Evolutionary conservation across 2,888 invertebrate genomes (phyloP).

Genomic region (Orchesella flavescens): DNA sequence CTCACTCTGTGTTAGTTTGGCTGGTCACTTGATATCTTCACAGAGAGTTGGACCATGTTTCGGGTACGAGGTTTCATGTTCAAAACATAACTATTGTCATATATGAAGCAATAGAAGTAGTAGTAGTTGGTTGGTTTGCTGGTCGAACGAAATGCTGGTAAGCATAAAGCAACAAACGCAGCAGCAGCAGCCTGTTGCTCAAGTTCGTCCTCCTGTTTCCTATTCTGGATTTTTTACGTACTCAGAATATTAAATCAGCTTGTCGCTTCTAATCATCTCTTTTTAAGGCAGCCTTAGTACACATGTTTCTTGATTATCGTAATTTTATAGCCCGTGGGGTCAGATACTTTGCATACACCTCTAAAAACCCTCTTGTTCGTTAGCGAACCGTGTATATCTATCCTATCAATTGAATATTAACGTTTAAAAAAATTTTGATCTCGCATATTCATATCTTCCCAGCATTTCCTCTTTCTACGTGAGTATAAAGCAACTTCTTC

Average conservation of each 20-base stretch:
- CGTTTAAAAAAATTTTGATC: conserved; percentile 8
- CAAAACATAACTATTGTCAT: neutral
- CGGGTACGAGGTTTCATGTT: neutral
- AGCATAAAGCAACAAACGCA: neutral
- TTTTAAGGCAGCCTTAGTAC: conserved; percentile 54
- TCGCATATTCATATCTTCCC: neutral
- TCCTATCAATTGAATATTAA: conserved; percentile 41
- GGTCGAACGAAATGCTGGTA: neutral
- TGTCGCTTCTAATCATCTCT: conserved; percentile 64
- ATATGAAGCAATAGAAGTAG: conserved; percentile 2
- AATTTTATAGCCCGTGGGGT: conserved; percentile 57
- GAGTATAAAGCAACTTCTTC: neutral
- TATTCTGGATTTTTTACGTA: conserved; percentile 41
- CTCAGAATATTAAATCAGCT: conserved; percentile 61
- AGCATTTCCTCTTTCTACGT: neutral
- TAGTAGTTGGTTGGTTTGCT: neutral
- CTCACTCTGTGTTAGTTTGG: conserved; percentile 1
- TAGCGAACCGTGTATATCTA: conserved; percentile 1
- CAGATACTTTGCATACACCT: conserved; percentile 9
- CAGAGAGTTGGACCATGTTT: conserved; percentile 16
- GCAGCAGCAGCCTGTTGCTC: conserved; percentile 56
- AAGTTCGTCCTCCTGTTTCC: conserved; percentile 38
- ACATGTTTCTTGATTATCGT: conserved; percentile 60
- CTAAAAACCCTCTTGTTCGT: conserved; percentile 23
- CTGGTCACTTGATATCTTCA: conserved; percentile 1